Base-by-base conservation (phyloP, 1,140 invertebrate species). In the Solenopsis invicta region DNA sequence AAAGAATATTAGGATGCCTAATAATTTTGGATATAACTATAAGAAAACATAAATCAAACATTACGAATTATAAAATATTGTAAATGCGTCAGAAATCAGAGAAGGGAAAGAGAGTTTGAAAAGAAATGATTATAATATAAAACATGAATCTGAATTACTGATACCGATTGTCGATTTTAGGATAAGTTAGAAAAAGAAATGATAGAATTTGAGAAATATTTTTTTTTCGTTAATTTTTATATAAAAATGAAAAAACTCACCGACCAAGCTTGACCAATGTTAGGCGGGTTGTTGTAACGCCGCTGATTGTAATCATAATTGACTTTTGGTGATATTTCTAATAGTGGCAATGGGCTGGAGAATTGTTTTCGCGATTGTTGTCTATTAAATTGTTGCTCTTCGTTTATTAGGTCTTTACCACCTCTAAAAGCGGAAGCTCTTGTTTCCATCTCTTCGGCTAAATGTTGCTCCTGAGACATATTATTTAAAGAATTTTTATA, bases 381-480 rank as follows among this genome's bases (percentile, higher is more conserved):
- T 50, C 52, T 85, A 16, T 41, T 86, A 48, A 9, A 13, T 54
- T 64, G 56, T 75, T 90, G 82, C 1, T 90, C 86, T 48, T 94
- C 93, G 82, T 95, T 93, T 94, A 61, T 95, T 94, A 1, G 96
- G 91, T 29, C 96, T 95, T 81, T 97, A 37, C 3, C n/a, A 1
- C 10, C 96, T 86, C 96, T 96, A 0, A 96, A 92, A 2, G 93
- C 96, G 91, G 94, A 95, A 78, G 94, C 96, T 93, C 96, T 94
- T 24, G 96, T 96, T n/a, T 96, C 96, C 41, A 96, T 93, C 91
- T 97, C 96, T 86, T 97, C 96, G 4, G 95, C 95, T 48, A 95
- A 93, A 48, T 96, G 94, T 92, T 97, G 97, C 81, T 97, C 96
- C 82, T 96, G 95, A 74, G 82, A 50, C n/a, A 66, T 13, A 50